phyloP scores from a whole-genome alignment of 2,113 vertebrate genomes.

The Leucopsar rothschildi region DNA sequence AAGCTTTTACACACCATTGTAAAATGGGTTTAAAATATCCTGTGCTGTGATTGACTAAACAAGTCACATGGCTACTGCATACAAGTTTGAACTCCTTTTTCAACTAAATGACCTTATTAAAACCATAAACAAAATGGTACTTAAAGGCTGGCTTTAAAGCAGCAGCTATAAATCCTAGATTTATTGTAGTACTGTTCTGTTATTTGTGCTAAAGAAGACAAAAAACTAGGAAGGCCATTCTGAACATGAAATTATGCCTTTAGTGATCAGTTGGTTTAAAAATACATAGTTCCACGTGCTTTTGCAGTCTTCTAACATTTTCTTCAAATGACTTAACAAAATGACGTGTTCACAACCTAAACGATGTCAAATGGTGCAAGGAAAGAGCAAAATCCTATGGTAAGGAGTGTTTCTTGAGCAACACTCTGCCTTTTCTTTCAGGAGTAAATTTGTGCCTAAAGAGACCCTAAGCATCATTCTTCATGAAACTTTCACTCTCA shows the following conservation, averaged over 20 bases:
- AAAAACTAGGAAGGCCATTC: not conserved
- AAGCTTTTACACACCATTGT: conserved; percentile 57
- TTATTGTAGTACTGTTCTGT: not conserved
- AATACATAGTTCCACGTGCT: not conserved
- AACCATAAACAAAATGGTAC: conserved; percentile 42
- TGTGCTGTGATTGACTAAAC: conserved; percentile 57
- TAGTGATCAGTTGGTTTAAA: not conserved
- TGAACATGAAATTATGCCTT: not conserved
- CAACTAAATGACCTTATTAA: conserved; percentile 50
- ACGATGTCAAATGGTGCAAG: not conserved
- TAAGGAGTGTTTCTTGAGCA: not conserved
- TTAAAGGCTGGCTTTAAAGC: conserved; percentile 34
- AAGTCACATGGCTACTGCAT: conserved; percentile 60
- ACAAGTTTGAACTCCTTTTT: conserved; percentile 50
- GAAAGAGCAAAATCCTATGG: not conserved
- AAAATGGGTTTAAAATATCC: conserved; percentile 63
- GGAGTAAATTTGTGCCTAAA: not conserved
- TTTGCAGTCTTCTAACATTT: not conserved
- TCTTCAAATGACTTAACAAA: not conserved
- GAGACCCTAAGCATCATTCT: not conserved
- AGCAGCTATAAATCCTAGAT: conserved; percentile 32
- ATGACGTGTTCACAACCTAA: not conserved
- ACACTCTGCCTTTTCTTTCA: not conserved
- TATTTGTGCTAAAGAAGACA: not conserved
- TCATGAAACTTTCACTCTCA: not conserved